Evolutionary conservation across 2,797 vertebrate genomes (phyloP).

Genomic region (Manis javanica): DNA sequence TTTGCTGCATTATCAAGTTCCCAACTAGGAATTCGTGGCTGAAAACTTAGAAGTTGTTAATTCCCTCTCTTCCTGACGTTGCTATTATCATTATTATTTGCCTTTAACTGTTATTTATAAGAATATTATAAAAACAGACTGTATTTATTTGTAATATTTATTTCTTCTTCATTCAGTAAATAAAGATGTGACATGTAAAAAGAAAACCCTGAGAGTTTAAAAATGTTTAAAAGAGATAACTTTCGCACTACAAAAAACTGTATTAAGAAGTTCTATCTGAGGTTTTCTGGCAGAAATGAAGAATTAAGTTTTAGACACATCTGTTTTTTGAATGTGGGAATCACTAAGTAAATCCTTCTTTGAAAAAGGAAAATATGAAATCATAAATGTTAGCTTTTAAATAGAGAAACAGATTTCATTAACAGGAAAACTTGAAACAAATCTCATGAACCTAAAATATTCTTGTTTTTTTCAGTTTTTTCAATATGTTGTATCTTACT

Average conservation of each 20-base stretch:
- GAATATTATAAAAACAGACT: neutral
- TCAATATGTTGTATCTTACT: neutral
- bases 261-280: neutral
- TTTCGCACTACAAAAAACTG: neutral
- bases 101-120: neutral
- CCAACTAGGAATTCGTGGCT: neutral
- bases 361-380: neutral
- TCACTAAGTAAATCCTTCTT: neutral
- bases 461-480: neutral
- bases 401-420: neutral
- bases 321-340: neutral
- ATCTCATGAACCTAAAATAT: neutral
- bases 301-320: neutral
- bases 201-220: neutral
- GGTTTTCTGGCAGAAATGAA: neutral
- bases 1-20: neutral
- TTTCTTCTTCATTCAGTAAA: neutral
- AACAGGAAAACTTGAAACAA: neutral
- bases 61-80: neutral
- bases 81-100: neutral
- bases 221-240: neutral
- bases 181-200: neutral
- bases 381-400: neutral
- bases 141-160: neutral
- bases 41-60: neutral